Evolutionary conservation across 2,113 vertebrate species (phyloP), one percentile per base, ranked within the genome.

Genomic region (Pogonocichla stellata): DNA sequence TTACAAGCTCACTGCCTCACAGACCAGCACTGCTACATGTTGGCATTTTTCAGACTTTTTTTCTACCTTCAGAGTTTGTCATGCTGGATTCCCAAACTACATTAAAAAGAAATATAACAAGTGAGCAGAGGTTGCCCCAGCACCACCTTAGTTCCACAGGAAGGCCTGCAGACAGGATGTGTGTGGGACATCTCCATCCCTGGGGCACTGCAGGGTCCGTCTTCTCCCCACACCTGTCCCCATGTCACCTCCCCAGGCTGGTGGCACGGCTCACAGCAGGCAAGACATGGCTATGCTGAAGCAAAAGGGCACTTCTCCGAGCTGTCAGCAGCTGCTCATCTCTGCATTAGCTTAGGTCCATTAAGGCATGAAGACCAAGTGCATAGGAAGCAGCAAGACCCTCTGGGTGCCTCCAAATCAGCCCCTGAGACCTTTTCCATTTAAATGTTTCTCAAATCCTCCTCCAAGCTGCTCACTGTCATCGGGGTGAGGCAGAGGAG

Each of bases 311-410:
- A 96, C 95, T 96, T 96, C 69, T 85, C 84, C 0, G 4, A 95
- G 81, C 85, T 91, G 64, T 84, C 6, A 0, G 74, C 87, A 80
- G 87, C 82, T 82, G 74, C 93, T 94, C 33, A 48, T 47, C 64
- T 94, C 88, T 1, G 33, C 75, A 0, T 36, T 94, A 73, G 85
- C 94, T 96, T 86, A 88, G 36, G 65, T 92, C 85, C 88, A 4
- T 96, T 97, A 97, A 97, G 96, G 96, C 96, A 36, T 95, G 87
- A 92, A 93, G 70, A 92, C 69, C 78, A 90, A 96, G 88, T 96
- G 95, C 92, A 96, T 81, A 95, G 96, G 80, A 94, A 96, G 95
- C 93, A 2, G 90, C 10, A 2, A 81, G 90, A 95, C 42, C 36
- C 36, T 91, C 33, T 6, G 6, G 69, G 40, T 0, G 0, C 78